These are phyloP conservation scores for Salvelinus namaycush DNA, from an alignment of 2,113 vertebrate species.

Conservation along the genomic window DNA sequence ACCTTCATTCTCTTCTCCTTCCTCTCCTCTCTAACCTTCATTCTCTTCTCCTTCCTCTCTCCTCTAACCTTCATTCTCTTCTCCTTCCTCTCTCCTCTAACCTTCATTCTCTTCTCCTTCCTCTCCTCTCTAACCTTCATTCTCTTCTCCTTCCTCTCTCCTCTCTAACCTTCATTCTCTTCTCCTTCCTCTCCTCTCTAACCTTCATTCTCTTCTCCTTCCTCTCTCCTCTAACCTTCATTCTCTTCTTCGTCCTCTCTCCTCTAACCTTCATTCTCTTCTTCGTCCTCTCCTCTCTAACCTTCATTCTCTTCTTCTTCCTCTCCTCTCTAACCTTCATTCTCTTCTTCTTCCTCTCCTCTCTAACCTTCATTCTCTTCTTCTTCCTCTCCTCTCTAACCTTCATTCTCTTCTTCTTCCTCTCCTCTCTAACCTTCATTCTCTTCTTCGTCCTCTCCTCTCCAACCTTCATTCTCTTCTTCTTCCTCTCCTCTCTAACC, in stretches of 20 bases:
- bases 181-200: too few relatives aligned
- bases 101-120: slow-evolving; percentile 21
- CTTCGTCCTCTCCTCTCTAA: neutral
- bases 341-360: slow-evolving; percentile 18
- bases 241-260: neutral
- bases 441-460: too few relatives aligned
- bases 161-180: neutral
- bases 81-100: slow-evolving; percentile 38
- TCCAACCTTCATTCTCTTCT: too few relatives aligned
- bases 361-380: slow-evolving; percentile 36
- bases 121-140: neutral
- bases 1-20: neutral
- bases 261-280: neutral
- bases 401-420: slow-evolving; percentile 11
- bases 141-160: slow-evolving; percentile 12
- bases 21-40: neutral
- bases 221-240: neutral
- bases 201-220: neutral
- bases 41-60: neutral
- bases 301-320: neutral
- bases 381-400: neutral
- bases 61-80: slow-evolving; percentile 5
- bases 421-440: neutral
- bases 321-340: slow-evolving; percentile 2
- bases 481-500: too few relatives aligned